Conservation (phyloP, 2,888 invertebrate species). For the Cerastoderma edule region DNA sequence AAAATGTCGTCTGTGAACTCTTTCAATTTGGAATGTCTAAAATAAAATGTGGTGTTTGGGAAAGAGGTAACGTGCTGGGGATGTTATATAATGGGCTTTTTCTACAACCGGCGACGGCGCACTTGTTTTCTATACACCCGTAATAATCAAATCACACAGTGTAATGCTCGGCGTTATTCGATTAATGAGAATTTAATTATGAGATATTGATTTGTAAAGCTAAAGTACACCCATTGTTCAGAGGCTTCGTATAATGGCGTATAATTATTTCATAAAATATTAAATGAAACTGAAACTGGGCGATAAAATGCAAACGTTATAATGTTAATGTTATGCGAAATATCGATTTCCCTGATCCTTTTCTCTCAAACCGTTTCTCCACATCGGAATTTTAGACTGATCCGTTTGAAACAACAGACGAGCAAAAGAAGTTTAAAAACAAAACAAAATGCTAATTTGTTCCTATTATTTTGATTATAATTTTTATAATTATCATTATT, state of each 20-base stretch:
- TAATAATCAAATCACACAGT: conserved; percentile 25
- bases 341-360: conserved; percentile 8
- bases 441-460: neutral
- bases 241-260: conserved; percentile 14
- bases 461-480: neutral
- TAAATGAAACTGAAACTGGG: conserved; percentile 13
- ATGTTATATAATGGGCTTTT: no score
- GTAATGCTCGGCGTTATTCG: conserved; percentile 3
- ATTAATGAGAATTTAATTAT: conserved; percentile 28
- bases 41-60: no score
- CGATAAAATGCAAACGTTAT: conserved; percentile 24
- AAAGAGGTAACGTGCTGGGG: no score
- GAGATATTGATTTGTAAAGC: conserved; percentile 24
- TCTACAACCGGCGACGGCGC: no score
- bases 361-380: neutral
- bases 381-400: neutral
- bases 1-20: no score
- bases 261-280: conserved; percentile 29
- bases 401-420: neutral
- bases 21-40: no score
- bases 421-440: neutral
- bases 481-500: no score
- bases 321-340: conserved; percentile 22
- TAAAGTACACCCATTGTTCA: conserved; percentile 24
- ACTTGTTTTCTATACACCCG: conserved; percentile 23